Evolutionary conservation across 2,113 vertebrate species (phyloP).

Genomic region (Misgurnus anguillicaudatus): DNA sequence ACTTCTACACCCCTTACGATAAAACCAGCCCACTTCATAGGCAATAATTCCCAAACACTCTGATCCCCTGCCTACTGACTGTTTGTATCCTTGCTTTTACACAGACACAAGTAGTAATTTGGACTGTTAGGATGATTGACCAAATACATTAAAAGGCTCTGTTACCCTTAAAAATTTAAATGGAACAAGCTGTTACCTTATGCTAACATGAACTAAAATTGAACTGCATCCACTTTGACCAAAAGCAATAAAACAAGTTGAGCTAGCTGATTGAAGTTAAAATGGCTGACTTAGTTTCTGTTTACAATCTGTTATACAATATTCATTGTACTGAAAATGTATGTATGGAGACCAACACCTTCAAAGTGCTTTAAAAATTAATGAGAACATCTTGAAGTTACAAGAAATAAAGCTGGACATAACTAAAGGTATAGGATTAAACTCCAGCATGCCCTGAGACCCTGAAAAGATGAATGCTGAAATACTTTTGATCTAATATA

Average conservation of each 20-base stretch:
- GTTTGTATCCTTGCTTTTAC: background rate
- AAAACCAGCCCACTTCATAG: background rate
- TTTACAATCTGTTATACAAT: too few species aligned
- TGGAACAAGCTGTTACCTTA: too few species aligned
- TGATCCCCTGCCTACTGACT: background rate
- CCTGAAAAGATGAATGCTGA: background rate
- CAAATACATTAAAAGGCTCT: too few species aligned
- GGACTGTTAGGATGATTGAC: background rate
- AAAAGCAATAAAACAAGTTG: background rate
- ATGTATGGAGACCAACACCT: too few species aligned
- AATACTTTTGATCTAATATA: background rate
- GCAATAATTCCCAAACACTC: background rate
- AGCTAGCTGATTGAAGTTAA: background rate
- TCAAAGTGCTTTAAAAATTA: too few species aligned
- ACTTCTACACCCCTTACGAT: background rate
- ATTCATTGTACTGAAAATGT: background rate
- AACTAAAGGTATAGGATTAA: background rate
- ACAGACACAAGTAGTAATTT: background rate
- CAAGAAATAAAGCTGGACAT: background rate
- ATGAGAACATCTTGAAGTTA: too few species aligned
- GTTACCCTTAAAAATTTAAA: too few species aligned
- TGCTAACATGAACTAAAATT: background rate
- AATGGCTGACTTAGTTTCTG: background rate
- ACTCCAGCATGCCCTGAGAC: background rate
- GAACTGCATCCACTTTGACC: too few species aligned